Evolutionary conservation across 2,888 invertebrate species (phyloP).

Genomic region (Aspidiotus rigidus): DNA sequence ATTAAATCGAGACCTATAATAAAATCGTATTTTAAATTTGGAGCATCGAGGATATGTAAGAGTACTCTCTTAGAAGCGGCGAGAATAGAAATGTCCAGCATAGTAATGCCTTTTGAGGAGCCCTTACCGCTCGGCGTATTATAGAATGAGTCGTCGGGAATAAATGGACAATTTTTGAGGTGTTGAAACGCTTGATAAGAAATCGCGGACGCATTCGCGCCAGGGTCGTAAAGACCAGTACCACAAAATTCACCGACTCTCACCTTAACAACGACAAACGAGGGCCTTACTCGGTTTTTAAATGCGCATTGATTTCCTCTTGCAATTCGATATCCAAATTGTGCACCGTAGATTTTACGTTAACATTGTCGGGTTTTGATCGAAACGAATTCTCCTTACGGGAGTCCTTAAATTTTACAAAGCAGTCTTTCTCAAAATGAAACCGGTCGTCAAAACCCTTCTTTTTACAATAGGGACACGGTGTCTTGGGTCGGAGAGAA

Average conservation of each 20-base stretch:
- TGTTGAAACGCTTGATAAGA: neutral
- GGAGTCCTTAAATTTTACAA: neutral
- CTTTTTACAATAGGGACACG: neutral
- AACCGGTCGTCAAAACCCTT: neutral
- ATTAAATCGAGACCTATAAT: conserved; percentile 1
- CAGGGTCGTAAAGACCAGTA: conserved; percentile 1
- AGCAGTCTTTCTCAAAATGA: neutral
- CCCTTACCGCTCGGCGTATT: neutral
- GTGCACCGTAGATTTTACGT: neutral
- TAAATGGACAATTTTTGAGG: neutral
- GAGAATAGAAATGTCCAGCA: neutral
- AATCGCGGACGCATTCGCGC: neutral
- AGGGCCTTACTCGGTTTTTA: neutral
- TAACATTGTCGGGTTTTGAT: neutral
- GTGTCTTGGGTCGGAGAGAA: neutral
- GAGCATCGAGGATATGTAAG: neutral
- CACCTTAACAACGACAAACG: neutral
- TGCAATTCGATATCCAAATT: conserved; percentile 2
- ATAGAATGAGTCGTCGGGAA: neutral
- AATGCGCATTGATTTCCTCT: neutral
- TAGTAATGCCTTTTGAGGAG: neutral
- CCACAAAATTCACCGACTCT: neutral
- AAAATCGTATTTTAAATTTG: neutral
- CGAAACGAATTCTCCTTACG: neutral
- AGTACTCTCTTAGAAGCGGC: neutral